Base-by-base conservation (phyloP, 2,888 invertebrate genomes). In the Lepidocyrtoides sp. region DNA sequence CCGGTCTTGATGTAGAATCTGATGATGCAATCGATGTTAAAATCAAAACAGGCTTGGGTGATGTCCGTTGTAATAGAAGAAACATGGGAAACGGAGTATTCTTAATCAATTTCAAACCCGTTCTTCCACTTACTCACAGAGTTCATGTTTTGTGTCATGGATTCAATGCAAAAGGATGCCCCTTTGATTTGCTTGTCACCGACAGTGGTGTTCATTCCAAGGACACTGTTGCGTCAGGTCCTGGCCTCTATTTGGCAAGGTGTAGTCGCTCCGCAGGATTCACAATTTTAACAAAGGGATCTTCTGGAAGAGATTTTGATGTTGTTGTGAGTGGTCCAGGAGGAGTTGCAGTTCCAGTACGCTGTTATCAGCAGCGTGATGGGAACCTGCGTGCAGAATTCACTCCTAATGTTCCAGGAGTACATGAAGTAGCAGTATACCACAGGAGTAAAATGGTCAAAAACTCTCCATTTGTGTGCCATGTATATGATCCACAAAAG, bases 361-460 rank as follows among this genome's bases (percentile, higher is more conserved):
- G 98, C 89, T 99, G 99, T 95, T 99, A 99, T 95, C 98, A 98
- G 95, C 99, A 99, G 92, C 98, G 99, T 95, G 98, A 99, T 92
- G 99, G 99, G 0, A 97, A 98, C 94, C 96, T 99, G 87, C 97
- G 98, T 95, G 99, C 99, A 0, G 99, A 99, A 95, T 99, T 98
- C 95, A 91, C 93, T 12, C 94, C 94, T 8, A 93, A 91, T 77
- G 89, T 93, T 92, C 93, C 94, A 95, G 96, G 96, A 57, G 94
- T 95, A 26, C 96, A 96, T 95, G 95, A 95, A 93, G 95, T 98
- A 96, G 99, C 99, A 95, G 98, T 99, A 2, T 96, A 98, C 48
- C 98, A 98, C 95, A 97, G 98, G 93, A 98, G 98, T 0, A 98
- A 98, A 94, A 97, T 98, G 10, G 97, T 99, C 51, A 96, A 97